Base-by-base conservation (phyloP, 23 tunicate genomes). In the Trididemnum miniatum region DNA sequence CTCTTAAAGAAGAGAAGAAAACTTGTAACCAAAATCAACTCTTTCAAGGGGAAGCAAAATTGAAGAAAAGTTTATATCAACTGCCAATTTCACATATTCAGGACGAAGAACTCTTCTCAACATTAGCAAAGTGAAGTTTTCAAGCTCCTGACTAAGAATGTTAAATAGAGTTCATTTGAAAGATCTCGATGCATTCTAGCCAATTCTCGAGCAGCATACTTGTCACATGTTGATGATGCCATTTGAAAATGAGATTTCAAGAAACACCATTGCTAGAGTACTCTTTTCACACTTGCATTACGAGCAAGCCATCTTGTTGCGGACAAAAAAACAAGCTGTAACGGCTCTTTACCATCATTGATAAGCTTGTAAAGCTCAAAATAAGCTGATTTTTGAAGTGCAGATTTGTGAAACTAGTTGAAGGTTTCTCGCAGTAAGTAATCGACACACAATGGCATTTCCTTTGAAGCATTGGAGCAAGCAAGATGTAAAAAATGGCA, bases 271-370 rank as follows among this genome's bases (percentile, higher is more conserved):
- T 69, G 38, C 4, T 29, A 5, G 9, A 69, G 39, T 27, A 69
- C n/a, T 31, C 75, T 31, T 12, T 15, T 31, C 22, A 69, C 75
- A 69, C 75, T 12, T 9, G 39, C 39, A 34, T 38, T 33, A 31
- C 75, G 75, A 27, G 75, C 75, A 15, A 69, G 75, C 75, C 75
- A 69, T 34, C 75, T 30, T 31, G 75, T 69, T 9, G 37, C 75
- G 31, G 75, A 69, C 31, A 69, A 31, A 27, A 38, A 22, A 30
- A 69, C 39, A 7, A 69, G 39, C 22, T 69, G 36, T 4, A 69
- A n/a, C 3, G 75, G 75, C 37, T 69, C 75, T 22, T 69, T 69
- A 2, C 38, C 75, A 69, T 69, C 75, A 12, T 69, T 69, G 22
- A 69, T 69, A 15, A 31, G 7, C 22, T 69, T 30, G 31, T 2